phyloP scores from a whole-genome alignment of 2,113 vertebrate species.

The Paramisgurnus dabryanus region DNA sequence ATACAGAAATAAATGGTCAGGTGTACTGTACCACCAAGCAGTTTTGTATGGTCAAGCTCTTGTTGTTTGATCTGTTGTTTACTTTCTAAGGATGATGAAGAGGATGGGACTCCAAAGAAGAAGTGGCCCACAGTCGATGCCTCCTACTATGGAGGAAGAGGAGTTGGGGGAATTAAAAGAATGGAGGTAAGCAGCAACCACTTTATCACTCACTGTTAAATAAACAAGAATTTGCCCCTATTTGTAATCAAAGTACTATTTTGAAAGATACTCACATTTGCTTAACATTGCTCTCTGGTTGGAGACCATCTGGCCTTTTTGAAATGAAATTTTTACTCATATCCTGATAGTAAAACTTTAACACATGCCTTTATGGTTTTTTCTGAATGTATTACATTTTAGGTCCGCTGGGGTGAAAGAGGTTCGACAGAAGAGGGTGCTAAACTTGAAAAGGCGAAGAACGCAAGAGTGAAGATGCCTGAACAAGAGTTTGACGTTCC shows the following conservation, averaged over 20 bases:
- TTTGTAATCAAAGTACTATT: not conserved
- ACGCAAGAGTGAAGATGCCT: conserved; percentile 94
- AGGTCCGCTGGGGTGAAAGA: conserved; percentile 98
- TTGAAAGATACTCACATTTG: no score
- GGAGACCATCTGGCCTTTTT: no score
- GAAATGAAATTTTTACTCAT: no score
- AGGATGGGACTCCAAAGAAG: conserved; percentile 87
- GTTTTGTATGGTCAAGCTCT: not conserved
- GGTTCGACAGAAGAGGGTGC: conserved; percentile 97
- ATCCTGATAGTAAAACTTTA: no score
- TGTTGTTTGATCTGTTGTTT: not conserved
- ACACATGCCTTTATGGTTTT: no score
- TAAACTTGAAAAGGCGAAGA: conserved; percentile 96
- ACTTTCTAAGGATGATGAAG: conserved; percentile 82
- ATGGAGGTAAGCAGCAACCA: conserved; percentile 85
- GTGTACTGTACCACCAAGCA: no score
- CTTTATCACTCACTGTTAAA: not conserved
- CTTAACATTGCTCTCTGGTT: no score
- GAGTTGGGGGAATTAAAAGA: conserved; percentile 95
- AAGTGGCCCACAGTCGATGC: conserved; percentile 89
- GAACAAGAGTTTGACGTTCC: conserved; percentile 86
- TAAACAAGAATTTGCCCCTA: not conserved
- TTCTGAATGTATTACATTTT: not conserved
- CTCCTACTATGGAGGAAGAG: conserved; percentile 95
- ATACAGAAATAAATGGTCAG: no score